Evolutionary conservation across 2,113 vertebrate genomes (phyloP).

Genomic region (Dipodomys stephensi): DNA sequence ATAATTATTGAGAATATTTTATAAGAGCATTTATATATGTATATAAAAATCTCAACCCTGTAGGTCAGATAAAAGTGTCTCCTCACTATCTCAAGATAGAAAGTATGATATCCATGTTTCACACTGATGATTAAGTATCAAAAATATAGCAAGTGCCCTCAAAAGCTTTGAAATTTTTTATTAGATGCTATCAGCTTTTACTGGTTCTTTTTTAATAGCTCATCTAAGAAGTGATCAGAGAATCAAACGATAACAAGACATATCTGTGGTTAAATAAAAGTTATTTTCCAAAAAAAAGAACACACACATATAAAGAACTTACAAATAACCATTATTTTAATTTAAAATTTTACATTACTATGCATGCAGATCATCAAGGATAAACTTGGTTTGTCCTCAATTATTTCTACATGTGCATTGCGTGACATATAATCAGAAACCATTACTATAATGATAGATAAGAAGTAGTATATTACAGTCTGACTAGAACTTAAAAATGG

Average conservation of each 20-base stretch:
- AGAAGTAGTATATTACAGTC: background rate
- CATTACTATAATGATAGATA: background rate
- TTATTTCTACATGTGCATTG: conserved; percentile 26
- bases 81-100: background rate
- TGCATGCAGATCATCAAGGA: background rate
- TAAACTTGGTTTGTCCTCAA: background rate
- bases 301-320: background rate
- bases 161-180: background rate
- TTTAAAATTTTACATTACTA: background rate
- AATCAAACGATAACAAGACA: background rate
- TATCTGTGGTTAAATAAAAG: background rate
- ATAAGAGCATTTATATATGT: too few relatives aligned
- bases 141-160: background rate
- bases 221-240: background rate
- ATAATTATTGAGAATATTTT: background rate
- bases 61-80: background rate
- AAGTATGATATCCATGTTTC: background rate
- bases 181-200: background rate
- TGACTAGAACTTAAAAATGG: background rate
- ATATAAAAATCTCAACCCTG: background rate
- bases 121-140: background rate
- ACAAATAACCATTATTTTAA: background rate
- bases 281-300: background rate
- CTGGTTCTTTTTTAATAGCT: background rate
- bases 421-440: background rate